phyloP scores from a whole-genome alignment of 1,140 invertebrate species.

The Macrobrachium rosenbergii region DNA sequence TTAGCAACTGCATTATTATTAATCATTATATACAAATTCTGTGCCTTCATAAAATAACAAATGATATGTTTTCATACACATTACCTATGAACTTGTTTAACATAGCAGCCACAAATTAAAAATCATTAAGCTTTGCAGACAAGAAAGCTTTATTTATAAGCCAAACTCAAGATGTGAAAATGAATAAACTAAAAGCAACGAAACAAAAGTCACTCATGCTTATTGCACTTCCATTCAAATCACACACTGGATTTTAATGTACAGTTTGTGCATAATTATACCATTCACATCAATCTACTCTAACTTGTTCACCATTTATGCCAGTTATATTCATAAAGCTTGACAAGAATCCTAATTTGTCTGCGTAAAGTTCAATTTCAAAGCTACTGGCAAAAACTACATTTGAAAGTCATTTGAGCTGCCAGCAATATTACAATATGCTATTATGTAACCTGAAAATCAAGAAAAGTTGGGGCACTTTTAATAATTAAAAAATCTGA shows the following conservation, averaged over 20 bases:
- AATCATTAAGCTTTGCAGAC: slow-evolving; percentile 8
- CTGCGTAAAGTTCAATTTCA: not conserved
- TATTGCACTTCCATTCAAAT: too few relatives aligned
- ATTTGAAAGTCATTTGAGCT: slow-evolving; percentile 53
- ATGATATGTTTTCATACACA: slow-evolving; percentile 50
- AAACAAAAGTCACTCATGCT: too few relatives aligned
- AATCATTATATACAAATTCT: slow-evolving; percentile 62
- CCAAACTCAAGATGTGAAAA: not conserved
- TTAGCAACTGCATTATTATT: slow-evolving; percentile 56
- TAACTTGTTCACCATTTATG: too few relatives aligned
- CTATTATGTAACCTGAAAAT: slow-evolving; percentile 31
- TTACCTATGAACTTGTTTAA: slow-evolving; percentile 45
- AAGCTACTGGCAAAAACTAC: not conserved
- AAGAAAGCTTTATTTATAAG: slow-evolving; percentile 43
- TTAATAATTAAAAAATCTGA: slow-evolving; percentile 53
- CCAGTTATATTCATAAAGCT: too few relatives aligned
- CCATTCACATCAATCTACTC: too few relatives aligned
- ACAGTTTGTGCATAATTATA: too few relatives aligned
- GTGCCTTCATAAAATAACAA: slow-evolving; percentile 56
- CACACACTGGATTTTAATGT: too few relatives aligned
- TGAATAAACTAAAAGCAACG: not conserved
- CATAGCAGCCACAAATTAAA: slow-evolving; percentile 46
- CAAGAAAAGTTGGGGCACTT: slow-evolving; percentile 45
- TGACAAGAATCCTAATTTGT: too few relatives aligned
- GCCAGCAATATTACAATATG: slow-evolving; percentile 36